Evolutionary conservation across 2,888 invertebrate genomes (phyloP), one percentile per base, ranked within the genome.

Genomic region (Leucoma salicis): DNA sequence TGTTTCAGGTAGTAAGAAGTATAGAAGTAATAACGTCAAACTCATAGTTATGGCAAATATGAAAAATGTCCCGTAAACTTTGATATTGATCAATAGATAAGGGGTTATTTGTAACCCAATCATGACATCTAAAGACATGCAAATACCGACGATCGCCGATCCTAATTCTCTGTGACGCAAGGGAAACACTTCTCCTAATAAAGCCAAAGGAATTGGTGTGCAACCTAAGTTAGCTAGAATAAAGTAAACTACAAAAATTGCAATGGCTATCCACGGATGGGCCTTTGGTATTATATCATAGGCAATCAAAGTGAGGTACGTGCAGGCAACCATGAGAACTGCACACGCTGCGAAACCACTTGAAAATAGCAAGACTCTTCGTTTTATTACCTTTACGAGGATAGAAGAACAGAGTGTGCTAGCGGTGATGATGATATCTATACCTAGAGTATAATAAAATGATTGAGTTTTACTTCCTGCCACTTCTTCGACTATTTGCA

Each of bases 181-280:
- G 0, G 84, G 83, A 28, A 74, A 76, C 3, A 84, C 40, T 51
- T 85, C 84, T 0, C 84, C 84, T 27, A 79, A 44, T 10, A 83
- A 58, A 2, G 73, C 72, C 12, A 80, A 41, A 2, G 83, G 74
- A 39, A 83, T 78, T 0, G 78, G 71, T 4, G 78, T 72, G 38
- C 79, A 77, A 1, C 83, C 84, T n/a, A 82, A 66, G 49, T 82
- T 85, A 0, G 65, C 64, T 12, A 80, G 42, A 12, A 78, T 59
- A 34, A 78, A 78, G 45, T 73, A 82, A 1, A 66, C 14, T 0
- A 66, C 61, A 13, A 81, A 75, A 6, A 83, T 31, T 0, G 49
- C 32, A 21, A 75, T 43, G 0, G 78, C 65, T 35, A 82, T 57
- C 66, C 67, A 72, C 0, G 66, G 21, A n/a, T 56, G 56, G 1